A percentile compares a stretch with the other conserved stretches of the same genome.
phyloP scores from a whole-genome alignment of 2,888 invertebrate genomes.

The Drymonia ruficornis region DNA sequence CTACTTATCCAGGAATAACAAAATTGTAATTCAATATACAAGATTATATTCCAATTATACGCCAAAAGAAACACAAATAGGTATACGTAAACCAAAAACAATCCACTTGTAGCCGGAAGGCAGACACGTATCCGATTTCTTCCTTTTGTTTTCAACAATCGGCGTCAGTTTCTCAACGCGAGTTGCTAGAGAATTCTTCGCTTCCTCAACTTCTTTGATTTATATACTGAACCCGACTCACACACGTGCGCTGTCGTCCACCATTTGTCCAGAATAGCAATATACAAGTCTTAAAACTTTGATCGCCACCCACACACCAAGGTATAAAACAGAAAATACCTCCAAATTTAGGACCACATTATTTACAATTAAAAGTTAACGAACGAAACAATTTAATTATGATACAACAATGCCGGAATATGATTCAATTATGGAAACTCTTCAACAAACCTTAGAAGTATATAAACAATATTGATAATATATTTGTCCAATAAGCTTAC shows the following conservation, averaged over 20 bases:
- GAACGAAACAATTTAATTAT: not conserved
- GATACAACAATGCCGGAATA: not conserved
- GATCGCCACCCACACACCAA: not conserved
- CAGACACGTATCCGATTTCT: slow-evolving; percentile 17
- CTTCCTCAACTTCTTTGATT: slow-evolving; percentile 66
- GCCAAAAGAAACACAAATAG: not conserved
- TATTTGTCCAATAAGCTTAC: slow-evolving; percentile 9
- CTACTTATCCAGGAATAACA: not conserved
- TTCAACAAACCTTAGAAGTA: not conserved
- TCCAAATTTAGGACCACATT: not conserved
- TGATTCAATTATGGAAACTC: not conserved
- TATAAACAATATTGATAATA: not conserved
- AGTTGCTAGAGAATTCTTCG: slow-evolving; percentile 50
- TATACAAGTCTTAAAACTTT: slow-evolving; percentile 42
- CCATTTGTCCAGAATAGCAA: slow-evolving; percentile 55
- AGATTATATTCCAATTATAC: not conserved
- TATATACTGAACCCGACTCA: slow-evolving; percentile 43
- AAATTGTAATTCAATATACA: not conserved
- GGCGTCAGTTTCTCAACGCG: slow-evolving; percentile 52
- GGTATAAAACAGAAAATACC: not conserved
- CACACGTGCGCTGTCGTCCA: slow-evolving; percentile 51
- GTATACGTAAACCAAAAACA: not conserved
- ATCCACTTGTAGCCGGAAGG: not conserved
- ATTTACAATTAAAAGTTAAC: not conserved
- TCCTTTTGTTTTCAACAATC: slow-evolving; percentile 39